Percentiles rank a stretch among this genome's conserved stretches.
Conservation (phyloP, 1,140 invertebrate species). For the Drosophila navojoa region DNA sequence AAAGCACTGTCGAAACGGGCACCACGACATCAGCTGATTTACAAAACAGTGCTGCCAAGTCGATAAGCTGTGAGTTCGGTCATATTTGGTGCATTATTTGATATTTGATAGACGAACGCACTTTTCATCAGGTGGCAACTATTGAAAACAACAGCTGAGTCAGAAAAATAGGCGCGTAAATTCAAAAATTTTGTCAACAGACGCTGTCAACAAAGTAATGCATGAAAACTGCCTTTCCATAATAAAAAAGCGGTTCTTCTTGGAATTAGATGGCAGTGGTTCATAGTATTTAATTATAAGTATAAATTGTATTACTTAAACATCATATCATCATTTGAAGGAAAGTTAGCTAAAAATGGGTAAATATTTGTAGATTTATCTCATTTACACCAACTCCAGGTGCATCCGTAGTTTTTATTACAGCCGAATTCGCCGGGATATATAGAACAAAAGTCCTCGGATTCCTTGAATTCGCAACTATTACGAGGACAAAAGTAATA, state of each 20-base stretch:
- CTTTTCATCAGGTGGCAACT: slow-evolving; percentile 19
- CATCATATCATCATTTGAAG: no score
- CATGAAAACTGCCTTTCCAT: no score
- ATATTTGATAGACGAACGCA: neutral
- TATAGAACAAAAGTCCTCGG: slow-evolving; percentile 55
- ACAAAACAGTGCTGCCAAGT: slow-evolving; percentile 23
- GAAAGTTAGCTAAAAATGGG: no score
- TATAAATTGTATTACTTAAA: no score
- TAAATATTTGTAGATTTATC: no score
- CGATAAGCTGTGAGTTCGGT: neutral
- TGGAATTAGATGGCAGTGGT: no score
- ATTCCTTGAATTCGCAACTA: slow-evolving; percentile 49
- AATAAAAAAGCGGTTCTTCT: no score
- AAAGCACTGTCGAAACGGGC: slow-evolving; percentile 44
- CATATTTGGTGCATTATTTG: slow-evolving; percentile 1
- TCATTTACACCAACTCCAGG: slow-evolving; percentile 66
- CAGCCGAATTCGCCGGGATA: slow-evolving; percentile 67
- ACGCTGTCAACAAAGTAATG: no score
- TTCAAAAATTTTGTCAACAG: neutral
- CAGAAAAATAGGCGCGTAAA: neutral
- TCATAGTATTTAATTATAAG: no score
- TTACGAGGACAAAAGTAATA: slow-evolving; percentile 60
- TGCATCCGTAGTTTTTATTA: slow-evolving; percentile 54
- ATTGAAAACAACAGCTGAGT: neutral
- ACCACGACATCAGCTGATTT: slow-evolving; percentile 25